A percentile compares a stretch with the other conserved stretches of the same genome.
Evolutionary conservation across 2,888 invertebrate genomes (phyloP).

Genomic region (Agrochola macilenta): DNA sequence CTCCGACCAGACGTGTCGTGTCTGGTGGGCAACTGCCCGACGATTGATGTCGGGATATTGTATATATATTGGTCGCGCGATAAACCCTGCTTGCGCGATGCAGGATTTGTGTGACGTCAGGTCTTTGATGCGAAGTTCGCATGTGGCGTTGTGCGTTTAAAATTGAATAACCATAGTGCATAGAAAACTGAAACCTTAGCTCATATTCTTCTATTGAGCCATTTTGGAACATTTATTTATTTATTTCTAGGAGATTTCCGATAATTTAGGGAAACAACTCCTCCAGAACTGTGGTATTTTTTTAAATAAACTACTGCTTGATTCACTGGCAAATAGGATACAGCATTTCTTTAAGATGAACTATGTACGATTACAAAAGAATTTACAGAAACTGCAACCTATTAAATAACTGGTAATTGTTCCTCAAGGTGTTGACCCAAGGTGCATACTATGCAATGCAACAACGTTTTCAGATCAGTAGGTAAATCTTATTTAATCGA

Average conservation of each 20-base stretch:
- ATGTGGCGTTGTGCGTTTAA: neutral
- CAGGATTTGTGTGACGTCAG: no score
- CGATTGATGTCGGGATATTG: no score
- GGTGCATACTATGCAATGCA: neutral
- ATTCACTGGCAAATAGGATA: neutral
- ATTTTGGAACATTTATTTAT: neutral
- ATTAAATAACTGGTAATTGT: neutral
- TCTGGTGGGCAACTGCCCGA: no score
- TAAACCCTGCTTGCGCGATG: no score
- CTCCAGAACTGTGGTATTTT: neutral
- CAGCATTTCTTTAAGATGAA: neutral
- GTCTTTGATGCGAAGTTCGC: no score
- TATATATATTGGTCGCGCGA: no score
- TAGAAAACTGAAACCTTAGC: no score
- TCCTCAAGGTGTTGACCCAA: neutral
- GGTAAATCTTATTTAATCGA: slow-evolving; percentile 38
- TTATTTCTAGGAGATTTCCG: neutral
- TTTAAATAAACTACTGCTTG: neutral
- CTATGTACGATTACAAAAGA: neutral
- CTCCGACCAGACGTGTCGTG: no score
- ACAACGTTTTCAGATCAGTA: slow-evolving; percentile 23
- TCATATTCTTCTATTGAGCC: neutral
- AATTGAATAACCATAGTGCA: neutral
- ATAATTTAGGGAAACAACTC: neutral
- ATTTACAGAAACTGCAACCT: neutral